These are phyloP conservation scores for Enchytraeus crypticus DNA, from an alignment of 2,888 invertebrate species.

Conservation along the genomic window DNA sequence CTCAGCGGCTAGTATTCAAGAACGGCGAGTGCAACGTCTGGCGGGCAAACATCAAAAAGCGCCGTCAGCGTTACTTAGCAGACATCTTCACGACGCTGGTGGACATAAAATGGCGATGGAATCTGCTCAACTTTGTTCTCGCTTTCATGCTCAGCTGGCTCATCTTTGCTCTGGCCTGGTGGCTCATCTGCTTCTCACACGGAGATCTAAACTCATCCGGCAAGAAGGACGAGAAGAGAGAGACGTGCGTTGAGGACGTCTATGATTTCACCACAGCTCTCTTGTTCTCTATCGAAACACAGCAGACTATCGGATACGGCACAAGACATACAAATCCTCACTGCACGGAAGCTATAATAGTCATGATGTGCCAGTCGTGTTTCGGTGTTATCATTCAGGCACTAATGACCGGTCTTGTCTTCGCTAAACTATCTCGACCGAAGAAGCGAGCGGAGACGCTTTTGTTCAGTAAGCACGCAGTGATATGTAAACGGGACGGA, in stretches of 20 bases:
- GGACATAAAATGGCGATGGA: constrained; percentile 53
- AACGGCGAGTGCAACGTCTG: constrained; percentile 96
- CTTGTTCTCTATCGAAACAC: constrained; percentile 90
- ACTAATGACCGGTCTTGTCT: constrained; percentile 52
- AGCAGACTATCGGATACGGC: constrained; percentile 90
- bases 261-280: constrained; percentile 84
- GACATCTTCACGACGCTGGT: constrained; percentile 54
- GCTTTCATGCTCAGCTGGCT: constrained; percentile 75
- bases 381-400: constrained; percentile 65
- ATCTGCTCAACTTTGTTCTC: constrained; percentile 49
- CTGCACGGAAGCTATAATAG: constrained; percentile 82
- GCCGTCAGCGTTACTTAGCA: constrained; percentile 82
- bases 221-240: constrained; percentile 53
- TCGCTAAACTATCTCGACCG: constrained; percentile 88
- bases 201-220: constrained; percentile 69
- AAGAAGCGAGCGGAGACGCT: constrained; percentile 92
- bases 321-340: constrained; percentile 77
- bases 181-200: constrained; percentile 84
- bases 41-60: constrained; percentile 86
- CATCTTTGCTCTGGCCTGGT: constrained; percentile 85
- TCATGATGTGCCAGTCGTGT: constrained; percentile 85
- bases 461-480: constrained; percentile 82
- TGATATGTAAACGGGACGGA: constrained; percentile 84
- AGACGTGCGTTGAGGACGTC: constrained; percentile 77
- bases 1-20: constrained; percentile 78